Base-by-base conservation (phyloP, 2,797 vertebrate species). In the Sebastes kiyomatsui region DNA sequence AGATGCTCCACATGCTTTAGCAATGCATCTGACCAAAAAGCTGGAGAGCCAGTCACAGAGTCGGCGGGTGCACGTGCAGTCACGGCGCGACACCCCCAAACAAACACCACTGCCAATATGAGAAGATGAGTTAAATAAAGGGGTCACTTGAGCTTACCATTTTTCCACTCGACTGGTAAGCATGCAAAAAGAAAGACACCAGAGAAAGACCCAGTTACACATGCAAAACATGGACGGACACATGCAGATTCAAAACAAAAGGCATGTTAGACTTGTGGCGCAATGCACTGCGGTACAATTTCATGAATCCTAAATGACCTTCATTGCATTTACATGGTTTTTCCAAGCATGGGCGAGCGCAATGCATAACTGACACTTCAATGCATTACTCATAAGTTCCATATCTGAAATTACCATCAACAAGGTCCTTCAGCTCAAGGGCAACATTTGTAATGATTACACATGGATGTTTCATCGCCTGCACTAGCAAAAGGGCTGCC, bases 81-180 rank as follows among this genome's bases (percentile, higher is more conserved):
- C 83, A 84, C 10, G n/a, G 79, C 85, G 85, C 67, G 67, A 84
- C 77, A 55, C 70, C 82, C 23, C 82, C 23, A 80, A 52, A 42
- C 33, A 75, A 79, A 65, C 74, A 86, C 58, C 73, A 77, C 80
- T 79, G 82, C 81, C 75, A 81, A 76, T 61, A 82, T 87, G 82
- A 90, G 81, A 87, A 85, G 82, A 93, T 89, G 89, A 92, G 79
- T 87, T 67, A 79, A 93, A 90, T 80, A 86, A 92, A 82, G 81
- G 56, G 79, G 80, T 92, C 80, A 23, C 69, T 93, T 93, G 80
- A 76, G 96, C 98, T 99, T 98, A 99, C 98, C 99, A 97, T 99
- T 95, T 99, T 99, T 95, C 99, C 98, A 56, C 99, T 98, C 42
- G 97, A 97, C 99, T 99, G 94, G 97, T 86, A 95, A 94, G 97